Base-by-base conservation (phyloP, 2,888 invertebrate species). In the Tholera decimalis region DNA sequence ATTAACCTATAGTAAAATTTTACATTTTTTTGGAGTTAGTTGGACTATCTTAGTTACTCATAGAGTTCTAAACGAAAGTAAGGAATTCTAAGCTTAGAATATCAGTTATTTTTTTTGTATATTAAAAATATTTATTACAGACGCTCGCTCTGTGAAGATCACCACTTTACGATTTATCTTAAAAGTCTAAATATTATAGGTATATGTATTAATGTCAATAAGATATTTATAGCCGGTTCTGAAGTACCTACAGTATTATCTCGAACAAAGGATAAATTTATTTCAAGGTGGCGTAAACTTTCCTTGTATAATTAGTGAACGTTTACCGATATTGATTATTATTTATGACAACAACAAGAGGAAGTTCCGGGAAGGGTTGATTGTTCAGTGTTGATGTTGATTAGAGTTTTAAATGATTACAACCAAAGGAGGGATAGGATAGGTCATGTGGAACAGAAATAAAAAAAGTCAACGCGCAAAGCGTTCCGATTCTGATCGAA, bases 281-380 rank as follows among this genome's bases (percentile, higher is more conserved):
- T 44, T 74, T 46, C 62, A 70, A 74, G 53, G 53, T 30, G 50
- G 8, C 22, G 30, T 75, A 33, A 60, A 77, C 60, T 73, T 63
- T 78, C 63, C 68, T 68, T 60, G 22, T 49, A 20, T n/a, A n/a
- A n/a, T 28, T 33, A 44, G 20, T 58, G 41, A 60, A 70, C 54
- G 30, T 46, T 58, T 77, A 58, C 9, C 43, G 66, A 66, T 59
- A 77, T 50, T 47, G 20, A 56, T 54, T 46, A 43, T 66, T 66
- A 47, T 41, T 57, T 47, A 22, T 47, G 20, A 20, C 18, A 51
- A 35, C 11, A 68, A 20, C 33, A 33, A 61, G 20, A 49, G 43
- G 49, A 50, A 44, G 65, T 54, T 33, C n/a, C 20, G 26, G 5
- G 15, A 43, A 30, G 11, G 8, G 11, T 70, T 70, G 44, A 20